Base-by-base conservation (phyloP, 1,140 invertebrate species). In the Rhyzopertha dominica region DNA sequence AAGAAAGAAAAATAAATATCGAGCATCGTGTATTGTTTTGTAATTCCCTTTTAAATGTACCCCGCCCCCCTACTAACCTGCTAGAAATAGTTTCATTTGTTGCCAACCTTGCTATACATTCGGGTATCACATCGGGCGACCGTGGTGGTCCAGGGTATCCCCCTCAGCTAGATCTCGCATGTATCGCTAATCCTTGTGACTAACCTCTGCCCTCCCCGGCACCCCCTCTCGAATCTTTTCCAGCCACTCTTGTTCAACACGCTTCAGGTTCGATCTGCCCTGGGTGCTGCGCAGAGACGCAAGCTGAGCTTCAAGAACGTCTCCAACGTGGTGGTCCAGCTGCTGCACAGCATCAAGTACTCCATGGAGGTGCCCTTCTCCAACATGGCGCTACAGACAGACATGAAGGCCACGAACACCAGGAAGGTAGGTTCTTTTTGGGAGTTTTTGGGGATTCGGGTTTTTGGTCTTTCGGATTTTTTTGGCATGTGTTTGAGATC, bases 241-340 rank as follows among this genome's bases (percentile, higher is more conserved):
- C 67, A 80, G 78, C 78, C 78, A 34, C 68, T 83, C 52, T 74
- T 82, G 67, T 80, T 84, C 68, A 84, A 83, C 70, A 81, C 81
- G 40, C 73, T 83, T 43, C 78, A 82, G 66, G 78, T 79, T 54
- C 78, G 73, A 58, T 82, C 72, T 62, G 81, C 73, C 51, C 75
- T 75, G 58, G 83, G 73, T 48, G 73, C 76, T 37, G 78, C 76
- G 40, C 79, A 78, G 47, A 74, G 84, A 32, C 72, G 88, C 43
- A 92, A 92, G 65, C 74, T 92, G 14, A 90, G 87, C 29, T 93
- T 94, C 73, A 87, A 90, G 69, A 92, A 91, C 68, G 88, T 93
- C 1, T 90, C 87, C 34, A 91, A 88, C 67, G 88, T 92, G 43
- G 89, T 94, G 10, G 85, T 93, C 46, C 87, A 92, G 61, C 72